Evolutionary conservation across 92 coral and sea anemone genomes (phyloP).

Genomic region (Scolanthus callimorphus): DNA sequence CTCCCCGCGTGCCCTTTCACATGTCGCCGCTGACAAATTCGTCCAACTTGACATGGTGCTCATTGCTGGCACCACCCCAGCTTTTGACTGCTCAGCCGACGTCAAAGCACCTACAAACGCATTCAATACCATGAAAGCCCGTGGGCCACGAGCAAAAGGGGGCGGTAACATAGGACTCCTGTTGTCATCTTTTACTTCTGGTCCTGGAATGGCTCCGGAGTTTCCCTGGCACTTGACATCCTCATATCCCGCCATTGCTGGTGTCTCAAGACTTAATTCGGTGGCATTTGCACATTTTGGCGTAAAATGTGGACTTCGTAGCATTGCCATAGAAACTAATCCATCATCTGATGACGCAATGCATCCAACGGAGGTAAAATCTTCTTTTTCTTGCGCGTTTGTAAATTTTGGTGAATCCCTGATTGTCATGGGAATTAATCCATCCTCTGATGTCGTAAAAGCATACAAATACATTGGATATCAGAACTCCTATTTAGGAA

Average conservation of each 20-base stretch:
- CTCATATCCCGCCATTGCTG: slow-evolving; percentile 68
- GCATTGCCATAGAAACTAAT: slow-evolving; percentile 68
- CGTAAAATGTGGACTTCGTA: slow-evolving; percentile 49
- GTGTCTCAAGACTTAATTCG: slow-evolving; percentile 51
- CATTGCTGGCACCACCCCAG: slow-evolving; percentile 70
- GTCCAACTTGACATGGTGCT: slow-evolving; percentile 61
- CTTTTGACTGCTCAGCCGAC: slow-evolving; percentile 68
- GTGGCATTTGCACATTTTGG: slow-evolving; percentile 64
- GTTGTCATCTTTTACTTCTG: slow-evolving; percentile 59
- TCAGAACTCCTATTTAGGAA: no score
- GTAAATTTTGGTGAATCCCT: no score
- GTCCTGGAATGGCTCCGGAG: slow-evolving; percentile 63
- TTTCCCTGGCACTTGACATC: slow-evolving; percentile 57
- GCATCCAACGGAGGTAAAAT: slow-evolving; percentile 61
- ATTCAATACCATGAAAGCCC: slow-evolving; percentile 23
- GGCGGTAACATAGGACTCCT: slow-evolving; percentile 76
- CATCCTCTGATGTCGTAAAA: no score
- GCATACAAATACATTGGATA: no score
- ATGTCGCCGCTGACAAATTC: slow-evolving; percentile 79
- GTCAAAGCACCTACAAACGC: slow-evolving; percentile 55
- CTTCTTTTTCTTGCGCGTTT: background rate
- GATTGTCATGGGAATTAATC: no score
- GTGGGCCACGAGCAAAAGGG: slow-evolving; percentile 52
- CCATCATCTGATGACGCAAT: slow-evolving; percentile 68
- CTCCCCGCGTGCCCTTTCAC: slow-evolving; percentile 72